Base-by-base conservation (phyloP, 2,797 vertebrate species). In the Acanthurus lineatus region DNA sequence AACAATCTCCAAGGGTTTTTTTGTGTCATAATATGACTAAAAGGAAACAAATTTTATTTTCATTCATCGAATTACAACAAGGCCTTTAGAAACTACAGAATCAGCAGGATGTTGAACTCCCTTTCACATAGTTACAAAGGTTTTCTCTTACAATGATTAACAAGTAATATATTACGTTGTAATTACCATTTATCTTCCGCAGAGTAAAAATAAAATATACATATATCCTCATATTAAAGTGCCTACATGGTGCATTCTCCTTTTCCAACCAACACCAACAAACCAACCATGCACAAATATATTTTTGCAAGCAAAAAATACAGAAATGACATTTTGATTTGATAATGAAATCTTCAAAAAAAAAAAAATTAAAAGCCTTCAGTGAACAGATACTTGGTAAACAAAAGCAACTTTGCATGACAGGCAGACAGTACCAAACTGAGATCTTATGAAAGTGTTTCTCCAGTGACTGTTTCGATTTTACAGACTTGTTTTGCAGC, bases 171-270 rank as follows among this genome's bases (percentile, higher is more conserved):
- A 77, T 62, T 32, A 66, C 1, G 5, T 69, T 76, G 5, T 63
- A 61, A 74, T 64, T 45, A 61, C 40, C n/a, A 57, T 19, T 25
- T 73, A 75, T 64, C 28, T 75, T 73, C 54, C 62, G 54, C 54
- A 77, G 47, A 62, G 14, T 64, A 5, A 48, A 86, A 86, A 80
- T 70, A 79, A 84, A 74, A 88, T 70, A 56, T 60, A 52, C 9
- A 52, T 52, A 69, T 32, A 76, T 81, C 35, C 78, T 78, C 17
- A 71, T 79, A 77, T 63, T 90, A 86, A 88, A 89, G 79, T 84
- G 80, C 77, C 73, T 62, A 72, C 51, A 70, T 51, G 61, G 69
- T 84, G 52, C 54, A 82, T 71, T 61, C 57, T 68, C 40, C 53
- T 63, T 68, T 62, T 49, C 10, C 47, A 51, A 75, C 17, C 35